Conservation (phyloP, 2,113 vertebrate genomes). For the Eolophus roseicapilla region DNA sequence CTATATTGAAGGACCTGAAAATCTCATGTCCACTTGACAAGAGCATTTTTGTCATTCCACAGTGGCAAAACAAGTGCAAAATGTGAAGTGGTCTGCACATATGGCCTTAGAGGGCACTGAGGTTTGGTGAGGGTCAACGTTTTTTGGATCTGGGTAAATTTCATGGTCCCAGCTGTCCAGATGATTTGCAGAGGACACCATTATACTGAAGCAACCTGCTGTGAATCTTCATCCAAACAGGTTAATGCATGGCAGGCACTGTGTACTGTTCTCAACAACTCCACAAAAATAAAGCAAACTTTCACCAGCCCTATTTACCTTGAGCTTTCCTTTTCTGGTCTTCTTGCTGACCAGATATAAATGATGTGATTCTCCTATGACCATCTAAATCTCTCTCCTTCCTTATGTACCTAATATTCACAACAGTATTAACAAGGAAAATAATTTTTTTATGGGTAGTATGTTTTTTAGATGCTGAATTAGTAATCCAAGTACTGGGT, state of each 20-base stretch:
- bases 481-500: not conserved
- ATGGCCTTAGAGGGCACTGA: conserved; percentile 75
- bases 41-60: conserved; percentile 79
- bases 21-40: conserved; percentile 68
- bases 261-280: conserved; percentile 53
- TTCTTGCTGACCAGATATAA: conserved; percentile 41
- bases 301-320: not conserved
- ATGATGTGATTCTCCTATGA: not conserved
- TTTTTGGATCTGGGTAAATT: conserved; percentile 85
- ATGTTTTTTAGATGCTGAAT: not conserved
- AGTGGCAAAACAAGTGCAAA: conserved; percentile 78
- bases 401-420: not conserved
- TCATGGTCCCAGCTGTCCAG: conserved; percentile 88
- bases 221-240: conserved; percentile 82
- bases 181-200: conserved; percentile 90
- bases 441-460: not conserved
- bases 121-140: conserved; percentile 80
- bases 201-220: conserved; percentile 82
- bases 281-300: conserved; percentile 62
- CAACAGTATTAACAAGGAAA: not conserved
- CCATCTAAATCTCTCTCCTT: not conserved
- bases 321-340: conserved; percentile 32
- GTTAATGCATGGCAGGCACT: conserved; percentile 83
- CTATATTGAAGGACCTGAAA: conserved; percentile 71
- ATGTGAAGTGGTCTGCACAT: conserved; percentile 74